These are phyloP conservation scores for Coendou prehensilis DNA, from an alignment of 2,797 vertebrate species.

Conservation along the genomic window DNA sequence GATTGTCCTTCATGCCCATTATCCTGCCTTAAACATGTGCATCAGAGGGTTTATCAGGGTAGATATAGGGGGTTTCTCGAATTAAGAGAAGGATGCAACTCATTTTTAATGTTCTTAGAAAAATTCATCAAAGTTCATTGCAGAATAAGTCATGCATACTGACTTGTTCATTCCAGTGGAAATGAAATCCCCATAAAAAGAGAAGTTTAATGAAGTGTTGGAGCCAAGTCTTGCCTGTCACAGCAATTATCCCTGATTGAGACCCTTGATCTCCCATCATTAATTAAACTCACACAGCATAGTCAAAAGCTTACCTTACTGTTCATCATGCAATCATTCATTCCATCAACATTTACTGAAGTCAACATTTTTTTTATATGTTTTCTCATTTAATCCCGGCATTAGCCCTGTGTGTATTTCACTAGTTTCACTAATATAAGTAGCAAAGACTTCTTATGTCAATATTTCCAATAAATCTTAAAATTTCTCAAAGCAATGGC, in stretches of 20 bases:
- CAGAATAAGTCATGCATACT: slow-evolving; percentile 90
- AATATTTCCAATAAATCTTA: slow-evolving; percentile 1
- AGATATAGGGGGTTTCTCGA: slow-evolving; percentile 83
- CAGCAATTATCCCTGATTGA: slow-evolving; percentile 88
- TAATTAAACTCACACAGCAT: slow-evolving; percentile 88
- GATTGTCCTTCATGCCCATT: slow-evolving; percentile 90
- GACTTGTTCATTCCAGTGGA: slow-evolving; percentile 91
- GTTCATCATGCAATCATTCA: slow-evolving; percentile 48
- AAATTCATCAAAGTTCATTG: slow-evolving; percentile 92
- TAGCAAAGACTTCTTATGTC: slow-evolving; percentile 29
- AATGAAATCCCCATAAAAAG: slow-evolving; percentile 92
- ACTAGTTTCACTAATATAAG: slow-evolving; percentile 47
- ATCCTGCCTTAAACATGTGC: slow-evolving; percentile 88
- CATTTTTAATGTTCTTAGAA: slow-evolving; percentile 91
- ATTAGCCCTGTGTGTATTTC: slow-evolving; percentile 55
- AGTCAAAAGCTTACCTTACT: slow-evolving; percentile 87
- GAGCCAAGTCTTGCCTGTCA: slow-evolving; percentile 88
- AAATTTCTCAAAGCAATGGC: slow-evolving; percentile 17
- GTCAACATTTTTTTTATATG: not conserved
- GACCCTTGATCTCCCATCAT: slow-evolving; percentile 84
- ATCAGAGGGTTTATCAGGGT: slow-evolving; percentile 89
- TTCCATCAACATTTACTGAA: slow-evolving; percentile 31
- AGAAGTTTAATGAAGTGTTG: slow-evolving; percentile 92
- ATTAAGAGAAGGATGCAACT: slow-evolving; percentile 89
- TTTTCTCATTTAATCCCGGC: slow-evolving; percentile 45